Evolutionary conservation across 2,797 vertebrate species (phyloP), one percentile per base, ranked within the genome.

Genomic region (Falco naumanni): DNA sequence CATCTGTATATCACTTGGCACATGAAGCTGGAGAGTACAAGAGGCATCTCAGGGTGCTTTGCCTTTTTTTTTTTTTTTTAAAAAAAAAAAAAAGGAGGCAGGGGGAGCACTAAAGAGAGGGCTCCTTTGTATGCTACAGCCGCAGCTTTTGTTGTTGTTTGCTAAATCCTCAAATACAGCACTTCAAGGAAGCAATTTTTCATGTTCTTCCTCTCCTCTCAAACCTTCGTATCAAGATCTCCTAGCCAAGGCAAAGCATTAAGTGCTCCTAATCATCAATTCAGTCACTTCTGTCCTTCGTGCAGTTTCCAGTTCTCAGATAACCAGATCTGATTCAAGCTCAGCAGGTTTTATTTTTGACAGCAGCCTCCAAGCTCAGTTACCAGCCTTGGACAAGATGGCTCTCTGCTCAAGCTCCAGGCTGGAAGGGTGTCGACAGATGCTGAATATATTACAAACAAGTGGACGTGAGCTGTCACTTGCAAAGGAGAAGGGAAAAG

Each of bases 261-360:
- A 78, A 50, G 37, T 16, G 41, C 60, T 85, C 57, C 5, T 6
- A 19, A 37, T 93, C 76, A 94, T 29, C 71, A 74, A 43, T 53
- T 87, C 51, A 17, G 78, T 59, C 47, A 0, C 48, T 92, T 93
- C 93, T 96, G 75, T 53, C 93, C 90, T 95, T 96, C 84, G 85
- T 5, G 25, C 64, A 71, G 83, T 75, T 91, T 95, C 78, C 53
- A 87, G 86, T 91, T 97, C 97, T 97, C 96, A 33, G 78, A 97
- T 97, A 94, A 91, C 96, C 56, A 91, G 89, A 92, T 68, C 94
- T 54, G 69, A 94, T 95, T 96, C 78, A 59, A 95, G 77, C 94
- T 98, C 97, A 98, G 96, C 97, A 96, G 94, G 96, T 98, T 97
- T 98, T 97, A 98, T 97, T 98, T 98, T 97, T 96, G 97, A 97